Percentiles rank a stretch among this genome's conserved stretches.
Evolutionary conservation across 2,888 invertebrate species (phyloP).

Genomic region (Stenodera caucasica): DNA sequence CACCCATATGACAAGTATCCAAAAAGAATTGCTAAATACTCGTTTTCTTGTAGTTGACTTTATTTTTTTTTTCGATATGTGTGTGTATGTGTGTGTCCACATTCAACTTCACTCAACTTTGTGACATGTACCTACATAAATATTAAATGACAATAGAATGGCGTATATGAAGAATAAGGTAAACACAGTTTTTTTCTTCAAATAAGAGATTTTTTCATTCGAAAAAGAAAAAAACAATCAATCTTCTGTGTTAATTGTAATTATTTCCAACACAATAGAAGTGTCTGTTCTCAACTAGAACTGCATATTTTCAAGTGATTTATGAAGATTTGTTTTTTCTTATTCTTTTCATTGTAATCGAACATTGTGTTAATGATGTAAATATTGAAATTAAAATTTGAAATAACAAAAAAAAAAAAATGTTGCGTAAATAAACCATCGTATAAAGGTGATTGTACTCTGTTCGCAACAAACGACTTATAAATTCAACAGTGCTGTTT

Average conservation of each 20-base stretch:
- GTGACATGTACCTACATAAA: background rate
- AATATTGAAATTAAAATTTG: background rate
- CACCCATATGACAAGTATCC: background rate
- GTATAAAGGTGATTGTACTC: constrained; percentile 18
- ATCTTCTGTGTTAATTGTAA: background rate
- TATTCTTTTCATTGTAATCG: no score
- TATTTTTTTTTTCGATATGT: background rate
- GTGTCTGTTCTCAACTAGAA: background rate
- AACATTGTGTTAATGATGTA: no score
- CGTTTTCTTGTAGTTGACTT: background rate
- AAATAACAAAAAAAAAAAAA: background rate
- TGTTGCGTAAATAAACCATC: constrained; percentile 15
- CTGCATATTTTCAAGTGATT: no score
- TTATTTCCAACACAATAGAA: background rate
- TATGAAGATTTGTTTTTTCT: no score
- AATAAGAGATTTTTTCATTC: no score
- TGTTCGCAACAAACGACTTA: background rate
- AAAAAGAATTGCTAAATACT: background rate
- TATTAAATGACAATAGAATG: background rate
- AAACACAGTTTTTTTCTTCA: no score
- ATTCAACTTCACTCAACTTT: background rate
- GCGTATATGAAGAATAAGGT: background rate
- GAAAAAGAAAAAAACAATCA: background rate
- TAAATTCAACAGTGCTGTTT: constrained; percentile 19
- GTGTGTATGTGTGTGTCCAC: constrained; percentile 6